Evolutionary conservation across 2,888 invertebrate genomes (phyloP).

Genomic region (Eupithecia tripunctaria): DNA sequence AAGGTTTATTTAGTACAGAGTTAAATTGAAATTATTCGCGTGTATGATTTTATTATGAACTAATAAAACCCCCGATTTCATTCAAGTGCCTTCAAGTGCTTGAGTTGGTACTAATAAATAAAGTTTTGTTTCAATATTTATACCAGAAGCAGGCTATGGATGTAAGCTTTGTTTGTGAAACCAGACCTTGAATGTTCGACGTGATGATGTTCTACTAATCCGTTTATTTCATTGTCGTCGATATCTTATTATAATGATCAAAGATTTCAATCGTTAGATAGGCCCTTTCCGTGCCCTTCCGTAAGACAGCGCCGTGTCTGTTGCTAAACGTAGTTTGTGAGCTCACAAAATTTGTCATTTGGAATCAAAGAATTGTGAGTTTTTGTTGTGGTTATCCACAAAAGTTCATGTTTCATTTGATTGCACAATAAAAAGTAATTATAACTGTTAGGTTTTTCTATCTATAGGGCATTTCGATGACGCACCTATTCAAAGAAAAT

Average conservation of each 20-base stretch:
- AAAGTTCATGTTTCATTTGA: too few species aligned
- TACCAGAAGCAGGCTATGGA: slow-evolving; percentile 2
- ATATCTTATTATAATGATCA: background rate
- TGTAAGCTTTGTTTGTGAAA: background rate
- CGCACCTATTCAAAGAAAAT: too few species aligned
- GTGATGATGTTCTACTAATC: background rate
- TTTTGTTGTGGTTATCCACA: too few species aligned
- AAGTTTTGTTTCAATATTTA: slow-evolving; percentile 22
- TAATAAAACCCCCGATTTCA: slow-evolving; percentile 40
- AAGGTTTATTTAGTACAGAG: slow-evolving; percentile 28
- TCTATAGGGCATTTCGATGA: too few species aligned
- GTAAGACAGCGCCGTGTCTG: too few species aligned
- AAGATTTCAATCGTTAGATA: too few species aligned
- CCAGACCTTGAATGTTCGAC: background rate
- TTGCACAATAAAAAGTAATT: too few species aligned
- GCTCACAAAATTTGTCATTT: too few species aligned
- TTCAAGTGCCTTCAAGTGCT: slow-evolving; percentile 37
- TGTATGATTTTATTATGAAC: slow-evolving; percentile 44
- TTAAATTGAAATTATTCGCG: slow-evolving; percentile 37
- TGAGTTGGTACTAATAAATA: slow-evolving; percentile 14
- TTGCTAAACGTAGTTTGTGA: too few species aligned
- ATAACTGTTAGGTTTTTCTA: too few species aligned
- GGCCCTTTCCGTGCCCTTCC: too few species aligned
- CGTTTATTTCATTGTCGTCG: background rate
- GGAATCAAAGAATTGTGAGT: too few species aligned